Percentiles rank a stretch among this genome's conserved stretches.
Conservation (phyloP, 2,888 invertebrate species). For the Ornithoptera alexandrae region DNA sequence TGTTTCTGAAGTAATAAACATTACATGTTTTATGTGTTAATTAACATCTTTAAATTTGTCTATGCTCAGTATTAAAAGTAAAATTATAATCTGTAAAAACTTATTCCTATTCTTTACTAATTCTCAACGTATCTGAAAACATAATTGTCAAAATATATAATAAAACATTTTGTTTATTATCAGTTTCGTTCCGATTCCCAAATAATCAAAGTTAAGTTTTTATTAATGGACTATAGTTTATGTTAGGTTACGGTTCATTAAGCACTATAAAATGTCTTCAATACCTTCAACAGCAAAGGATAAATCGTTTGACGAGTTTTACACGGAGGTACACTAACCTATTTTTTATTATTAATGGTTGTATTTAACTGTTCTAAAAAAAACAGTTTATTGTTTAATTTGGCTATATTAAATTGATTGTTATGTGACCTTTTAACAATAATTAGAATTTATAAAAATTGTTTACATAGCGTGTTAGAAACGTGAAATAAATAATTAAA, state of each 20-base stretch:
- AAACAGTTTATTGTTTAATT: not conserved
- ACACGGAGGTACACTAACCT: conserved; percentile 84
- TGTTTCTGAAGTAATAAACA: too few relatives aligned
- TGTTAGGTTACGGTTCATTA: not conserved
- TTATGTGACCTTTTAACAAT: too few relatives aligned
- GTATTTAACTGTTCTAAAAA: not conserved
- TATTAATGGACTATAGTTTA: conserved; percentile 8
- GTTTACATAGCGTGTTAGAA: too few relatives aligned
- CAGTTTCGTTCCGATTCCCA: not conserved
- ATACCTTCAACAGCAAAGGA: conserved; percentile 70
- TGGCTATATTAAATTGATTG: too few relatives aligned
- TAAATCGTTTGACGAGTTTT: conserved; percentile 89
- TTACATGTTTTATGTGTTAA: not conserved
- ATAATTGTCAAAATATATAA: conserved; percentile 20
- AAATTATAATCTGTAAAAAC: not conserved
- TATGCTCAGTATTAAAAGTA: not conserved
- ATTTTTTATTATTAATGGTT: conserved; percentile 1
- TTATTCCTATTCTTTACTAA: not conserved
- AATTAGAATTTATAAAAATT: too few relatives aligned
- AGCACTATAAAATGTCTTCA: conserved; percentile 46
- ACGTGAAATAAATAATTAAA: too few relatives aligned
- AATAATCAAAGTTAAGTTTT: not conserved
- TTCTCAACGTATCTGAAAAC: not conserved
- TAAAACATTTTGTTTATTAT: conserved; percentile 17
- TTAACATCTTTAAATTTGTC: not conserved